Percentiles rank a stretch among this genome's conserved stretches.
These are phyloP conservation scores for Cyclura pinguis DNA, from an alignment of 2,797 vertebrate species.

Conservation along the genomic window DNA sequence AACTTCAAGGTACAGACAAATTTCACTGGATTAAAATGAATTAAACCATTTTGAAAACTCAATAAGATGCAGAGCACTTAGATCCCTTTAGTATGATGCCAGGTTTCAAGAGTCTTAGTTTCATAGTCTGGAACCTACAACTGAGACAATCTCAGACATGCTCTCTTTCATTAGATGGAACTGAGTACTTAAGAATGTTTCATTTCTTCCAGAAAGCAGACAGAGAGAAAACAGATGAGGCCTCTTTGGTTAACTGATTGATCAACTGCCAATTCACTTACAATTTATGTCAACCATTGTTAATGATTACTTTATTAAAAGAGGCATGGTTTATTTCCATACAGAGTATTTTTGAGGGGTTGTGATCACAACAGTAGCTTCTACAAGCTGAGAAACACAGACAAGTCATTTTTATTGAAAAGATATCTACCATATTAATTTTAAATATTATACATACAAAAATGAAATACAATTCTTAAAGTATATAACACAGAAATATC, in stretches of 20 bases:
- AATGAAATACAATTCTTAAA: neutral
- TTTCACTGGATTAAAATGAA: no score
- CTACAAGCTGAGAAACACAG: neutral
- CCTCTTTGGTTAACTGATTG: neutral
- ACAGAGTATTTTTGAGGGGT: neutral
- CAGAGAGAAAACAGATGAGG: neutral
- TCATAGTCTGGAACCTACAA: no score
- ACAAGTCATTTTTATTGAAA: neutral
- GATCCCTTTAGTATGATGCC: no score
- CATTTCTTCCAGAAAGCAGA: neutral
- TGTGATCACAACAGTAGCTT: neutral
- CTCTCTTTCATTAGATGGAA: neutral
- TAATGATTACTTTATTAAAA: neutral
- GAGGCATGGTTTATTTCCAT: neutral
- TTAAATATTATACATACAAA: neutral
- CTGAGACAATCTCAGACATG: neutral
- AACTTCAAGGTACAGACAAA: no score
- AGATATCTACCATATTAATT: neutral
- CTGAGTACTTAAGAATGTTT: no score
- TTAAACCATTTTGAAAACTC: no score
- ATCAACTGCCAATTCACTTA: neutral
- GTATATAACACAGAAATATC: neutral
- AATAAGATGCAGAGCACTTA: no score
- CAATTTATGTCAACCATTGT: neutral
- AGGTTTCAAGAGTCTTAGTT: no score